These are phyloP conservation scores for Laothoe populi DNA, from an alignment of 2,888 invertebrate genomes.

Conservation along the genomic window DNA sequence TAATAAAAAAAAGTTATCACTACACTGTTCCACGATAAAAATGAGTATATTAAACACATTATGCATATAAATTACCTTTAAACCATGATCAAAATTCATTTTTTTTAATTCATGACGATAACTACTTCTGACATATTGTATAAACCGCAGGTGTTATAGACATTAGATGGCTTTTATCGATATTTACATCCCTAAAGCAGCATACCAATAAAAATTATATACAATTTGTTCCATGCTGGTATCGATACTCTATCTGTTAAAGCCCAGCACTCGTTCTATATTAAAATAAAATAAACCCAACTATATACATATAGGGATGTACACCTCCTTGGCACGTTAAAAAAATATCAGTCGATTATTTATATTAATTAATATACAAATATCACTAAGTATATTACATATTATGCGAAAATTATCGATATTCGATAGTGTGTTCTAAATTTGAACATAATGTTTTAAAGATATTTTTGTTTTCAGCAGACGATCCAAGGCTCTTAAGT, in stretches of 20 bases:
- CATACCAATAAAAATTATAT: neutral
- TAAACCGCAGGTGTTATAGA: neutral
- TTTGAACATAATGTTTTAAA: neutral
- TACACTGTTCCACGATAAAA: too few relatives aligned
- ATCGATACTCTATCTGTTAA: neutral
- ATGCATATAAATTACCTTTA: too few relatives aligned
- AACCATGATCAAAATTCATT: too few relatives aligned
- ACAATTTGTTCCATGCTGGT: neutral
- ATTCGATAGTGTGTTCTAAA: neutral
- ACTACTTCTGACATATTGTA: too few relatives aligned
- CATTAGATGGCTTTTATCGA: too few relatives aligned
- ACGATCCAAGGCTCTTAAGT: neutral
- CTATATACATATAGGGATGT: constrained; percentile 13
- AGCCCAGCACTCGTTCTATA: constrained; percentile 6
- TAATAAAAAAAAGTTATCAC: too few relatives aligned
- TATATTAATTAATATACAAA: constrained; percentile 5
- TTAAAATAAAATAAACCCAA: constrained; percentile 5
- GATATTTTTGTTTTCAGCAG: neutral
- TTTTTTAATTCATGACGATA: too few relatives aligned
- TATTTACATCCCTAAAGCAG: too few relatives aligned
- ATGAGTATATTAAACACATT: too few relatives aligned
- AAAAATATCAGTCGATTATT: constrained; percentile 24
- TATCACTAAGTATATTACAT: constrained; percentile 18
- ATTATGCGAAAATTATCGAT: constrained; percentile 13
- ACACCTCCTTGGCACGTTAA: constrained; percentile 25